Percentiles rank a stretch among this genome's conserved stretches.
phyloP scores from a whole-genome alignment of 2,113 vertebrate genomes.

The Notarius quadriscutis region DNA sequence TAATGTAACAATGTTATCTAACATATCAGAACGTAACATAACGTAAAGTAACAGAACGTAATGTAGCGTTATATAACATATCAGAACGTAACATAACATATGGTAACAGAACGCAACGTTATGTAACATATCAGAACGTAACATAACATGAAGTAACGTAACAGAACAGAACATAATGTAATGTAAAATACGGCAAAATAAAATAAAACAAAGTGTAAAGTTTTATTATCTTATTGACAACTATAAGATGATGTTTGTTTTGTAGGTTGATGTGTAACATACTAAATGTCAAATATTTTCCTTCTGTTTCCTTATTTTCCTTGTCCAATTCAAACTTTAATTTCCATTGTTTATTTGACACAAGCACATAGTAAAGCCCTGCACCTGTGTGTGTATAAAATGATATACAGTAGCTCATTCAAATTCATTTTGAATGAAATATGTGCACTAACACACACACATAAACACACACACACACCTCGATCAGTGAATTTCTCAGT shows the following conservation, averaged over 20 bases:
- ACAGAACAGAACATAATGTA: neutral
- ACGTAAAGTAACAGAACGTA: no score
- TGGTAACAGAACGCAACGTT: no score
- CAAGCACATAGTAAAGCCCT: neutral
- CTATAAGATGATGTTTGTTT: neutral
- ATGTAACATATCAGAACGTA: no score
- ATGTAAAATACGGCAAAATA: neutral
- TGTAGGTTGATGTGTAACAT: neutral
- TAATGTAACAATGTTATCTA: no score
- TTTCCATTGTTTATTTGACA: neutral
- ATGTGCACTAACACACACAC: neutral
- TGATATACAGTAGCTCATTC: neutral
- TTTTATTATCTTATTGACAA: neutral
- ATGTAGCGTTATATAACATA: no score
- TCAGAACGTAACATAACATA: no score
- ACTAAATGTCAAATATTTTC: neutral
- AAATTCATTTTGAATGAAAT: neutral
- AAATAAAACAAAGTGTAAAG: neutral
- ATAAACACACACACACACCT: constrained; percentile 59
- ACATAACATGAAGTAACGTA: no score
- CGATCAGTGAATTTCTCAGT: constrained; percentile 78
- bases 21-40: no score
- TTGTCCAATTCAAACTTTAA: neutral
- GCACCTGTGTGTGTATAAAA: neutral
- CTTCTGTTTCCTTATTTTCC: no score